These are phyloP conservation scores for Macrochelys suwanniensis DNA, from an alignment of 2,797 vertebrate genomes.

Conservation along the genomic window DNA sequence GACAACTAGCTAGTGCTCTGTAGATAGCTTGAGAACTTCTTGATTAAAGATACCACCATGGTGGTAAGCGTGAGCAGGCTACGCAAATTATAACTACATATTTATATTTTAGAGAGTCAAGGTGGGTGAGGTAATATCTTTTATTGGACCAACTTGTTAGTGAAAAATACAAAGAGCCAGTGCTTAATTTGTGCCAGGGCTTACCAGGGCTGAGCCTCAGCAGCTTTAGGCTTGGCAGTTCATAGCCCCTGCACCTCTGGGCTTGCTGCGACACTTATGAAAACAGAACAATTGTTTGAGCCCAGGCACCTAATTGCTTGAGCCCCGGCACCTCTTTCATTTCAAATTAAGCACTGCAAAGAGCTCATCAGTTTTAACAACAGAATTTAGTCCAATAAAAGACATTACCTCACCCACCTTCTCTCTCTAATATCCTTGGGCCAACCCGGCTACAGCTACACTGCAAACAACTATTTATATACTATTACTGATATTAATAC, in stretches of 20 bases:
- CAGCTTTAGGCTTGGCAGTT: no score
- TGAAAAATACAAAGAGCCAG: background rate
- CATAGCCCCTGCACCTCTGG: no score
- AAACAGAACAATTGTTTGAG: no score
- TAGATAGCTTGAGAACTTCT: background rate
- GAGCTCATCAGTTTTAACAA: background rate
- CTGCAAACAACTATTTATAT: background rate
- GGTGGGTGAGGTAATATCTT: background rate
- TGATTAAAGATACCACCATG: background rate
- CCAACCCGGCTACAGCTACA: background rate
- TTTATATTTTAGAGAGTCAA: background rate
- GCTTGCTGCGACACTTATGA: no score
- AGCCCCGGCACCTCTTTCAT: no score
- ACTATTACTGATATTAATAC: background rate
- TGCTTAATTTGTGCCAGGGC: no score
- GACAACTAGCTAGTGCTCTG: background rate
- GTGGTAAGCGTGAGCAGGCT: background rate
- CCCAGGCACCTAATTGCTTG: no score
- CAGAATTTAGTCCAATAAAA: background rate
- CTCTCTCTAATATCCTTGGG: background rate
- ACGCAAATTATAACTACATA: background rate
- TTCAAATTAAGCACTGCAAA: no score
- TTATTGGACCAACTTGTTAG: background rate
- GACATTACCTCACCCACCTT: background rate
- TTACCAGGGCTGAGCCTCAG: no score